Evolutionary conservation across 2,888 invertebrate species (phyloP).

Genomic region (Dione vanillae): DNA sequence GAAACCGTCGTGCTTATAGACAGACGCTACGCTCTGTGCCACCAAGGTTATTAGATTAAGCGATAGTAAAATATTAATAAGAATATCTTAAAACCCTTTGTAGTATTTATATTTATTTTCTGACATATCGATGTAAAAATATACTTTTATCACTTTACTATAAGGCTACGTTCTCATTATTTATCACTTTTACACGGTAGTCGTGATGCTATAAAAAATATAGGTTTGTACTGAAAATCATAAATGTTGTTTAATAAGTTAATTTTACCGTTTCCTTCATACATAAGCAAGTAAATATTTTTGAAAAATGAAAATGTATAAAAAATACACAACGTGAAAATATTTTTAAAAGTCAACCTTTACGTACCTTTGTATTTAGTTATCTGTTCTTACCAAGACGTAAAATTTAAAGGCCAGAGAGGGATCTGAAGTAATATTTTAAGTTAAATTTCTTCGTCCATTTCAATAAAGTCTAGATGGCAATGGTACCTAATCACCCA

Average conservation of each 20-base stretch:
- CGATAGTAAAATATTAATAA: too few relatives aligned
- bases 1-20: too few relatives aligned
- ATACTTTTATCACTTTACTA: too few relatives aligned
- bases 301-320: background rate
- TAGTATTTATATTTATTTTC: too few relatives aligned
- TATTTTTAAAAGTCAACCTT: background rate
- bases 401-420: background rate
- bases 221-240: background rate
- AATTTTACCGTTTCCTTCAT: background rate
- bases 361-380: background rate
- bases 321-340: background rate
- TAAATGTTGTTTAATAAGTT: slow-evolving; percentile 5
- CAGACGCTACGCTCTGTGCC: too few relatives aligned
- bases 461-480: background rate
- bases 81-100: too few relatives aligned
- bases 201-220: slow-evolving; percentile 36
- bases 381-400: too few relatives aligned
- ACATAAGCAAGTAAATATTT: background rate
- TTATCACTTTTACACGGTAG: slow-evolving; percentile 31
- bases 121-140: too few relatives aligned
- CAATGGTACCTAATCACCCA: background rate
- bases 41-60: too few relatives aligned
- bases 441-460: background rate
- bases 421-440: background rate
- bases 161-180: slow-evolving; percentile 23